Percentiles rank a stretch among this genome's conserved stretches.
These are phyloP conservation scores for Spicauda simplicius DNA, from an alignment of 2,888 invertebrate genomes.

Conservation along the genomic window DNA sequence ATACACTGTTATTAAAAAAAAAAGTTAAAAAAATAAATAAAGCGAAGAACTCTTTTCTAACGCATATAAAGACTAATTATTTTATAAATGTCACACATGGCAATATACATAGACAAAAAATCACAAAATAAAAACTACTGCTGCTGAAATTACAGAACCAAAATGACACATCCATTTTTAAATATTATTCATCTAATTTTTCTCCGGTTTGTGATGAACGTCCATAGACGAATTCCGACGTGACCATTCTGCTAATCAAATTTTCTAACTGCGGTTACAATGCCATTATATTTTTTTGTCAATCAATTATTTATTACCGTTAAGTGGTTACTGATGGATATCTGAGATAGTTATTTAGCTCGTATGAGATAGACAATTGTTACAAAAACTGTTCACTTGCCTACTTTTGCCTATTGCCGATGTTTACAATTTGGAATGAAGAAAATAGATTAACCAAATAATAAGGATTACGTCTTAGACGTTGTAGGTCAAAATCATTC, in stretches of 20 bases:
- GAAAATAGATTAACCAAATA: neutral
- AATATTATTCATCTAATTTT: slow-evolving; percentile 28
- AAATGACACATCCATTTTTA: slow-evolving; percentile 54
- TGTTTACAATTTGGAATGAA: neutral
- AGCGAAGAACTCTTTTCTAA: too few relatives aligned
- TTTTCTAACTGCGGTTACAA: slow-evolving; percentile 84
- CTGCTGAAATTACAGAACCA: too few relatives aligned
- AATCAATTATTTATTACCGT: slow-evolving; percentile 76
- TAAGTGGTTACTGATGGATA: slow-evolving; percentile 66
- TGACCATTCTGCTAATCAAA: slow-evolving; percentile 84
- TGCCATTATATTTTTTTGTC: slow-evolving; percentile 73
- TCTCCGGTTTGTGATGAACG: slow-evolving; percentile 41
- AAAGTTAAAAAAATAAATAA: too few relatives aligned
- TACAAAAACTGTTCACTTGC: slow-evolving; percentile 29
- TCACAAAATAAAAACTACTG: too few relatives aligned
- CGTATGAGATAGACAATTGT: slow-evolving; percentile 39
- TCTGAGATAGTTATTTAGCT: slow-evolving; percentile 42
- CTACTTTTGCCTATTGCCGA: slow-evolving; percentile 13
- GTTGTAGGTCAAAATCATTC: too few relatives aligned
- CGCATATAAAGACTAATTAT: too few relatives aligned
- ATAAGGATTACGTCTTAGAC: too few relatives aligned
- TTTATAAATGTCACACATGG: too few relatives aligned
- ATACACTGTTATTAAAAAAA: too few relatives aligned
- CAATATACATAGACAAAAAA: too few relatives aligned
- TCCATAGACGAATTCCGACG: slow-evolving; percentile 78